Percentiles rank a stretch among this genome's conserved stretches.
These are phyloP conservation scores for Ranitomeya imitator DNA, from an alignment of 2,113 vertebrate species.

Conservation along the genomic window DNA sequence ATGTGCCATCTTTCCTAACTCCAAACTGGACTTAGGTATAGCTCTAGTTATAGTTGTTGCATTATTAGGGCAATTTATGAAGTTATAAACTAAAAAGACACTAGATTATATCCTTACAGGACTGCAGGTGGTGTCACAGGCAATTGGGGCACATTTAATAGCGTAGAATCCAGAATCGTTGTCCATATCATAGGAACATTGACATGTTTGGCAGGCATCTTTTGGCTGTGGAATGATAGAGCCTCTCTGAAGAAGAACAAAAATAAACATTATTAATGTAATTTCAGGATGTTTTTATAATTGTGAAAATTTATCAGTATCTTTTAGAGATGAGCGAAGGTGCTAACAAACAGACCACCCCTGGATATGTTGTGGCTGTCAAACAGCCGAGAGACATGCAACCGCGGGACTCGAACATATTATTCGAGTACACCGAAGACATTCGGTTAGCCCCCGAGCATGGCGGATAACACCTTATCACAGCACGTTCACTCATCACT, in stretches of 20 bases:
- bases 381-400: too few relatives aligned
- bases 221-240: constrained; percentile 37
- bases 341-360: too few relatives aligned
- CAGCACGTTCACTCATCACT: too few relatives aligned
- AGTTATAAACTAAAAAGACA: neutral
- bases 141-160: constrained; percentile 17
- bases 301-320: neutral
- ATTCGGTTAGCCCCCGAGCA: too few relatives aligned
- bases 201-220: constrained; percentile 29
- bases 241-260: constrained; percentile 21
- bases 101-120: neutral
- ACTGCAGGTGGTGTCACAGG: constrained; percentile 20
- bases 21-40: neutral
- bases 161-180: constrained; percentile 28
- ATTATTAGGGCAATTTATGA: neutral
- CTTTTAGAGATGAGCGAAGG: neutral
- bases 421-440: too few relatives aligned
- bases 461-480: too few relatives aligned
- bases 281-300: neutral
- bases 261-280: neutral
- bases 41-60: too few relatives aligned
- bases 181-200: constrained; percentile 33
- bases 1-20: neutral
- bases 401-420: too few relatives aligned
- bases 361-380: too few relatives aligned